Evolutionary conservation across 2,113 vertebrate genomes (phyloP).

Genomic region (Nipponia nippon): DNA sequence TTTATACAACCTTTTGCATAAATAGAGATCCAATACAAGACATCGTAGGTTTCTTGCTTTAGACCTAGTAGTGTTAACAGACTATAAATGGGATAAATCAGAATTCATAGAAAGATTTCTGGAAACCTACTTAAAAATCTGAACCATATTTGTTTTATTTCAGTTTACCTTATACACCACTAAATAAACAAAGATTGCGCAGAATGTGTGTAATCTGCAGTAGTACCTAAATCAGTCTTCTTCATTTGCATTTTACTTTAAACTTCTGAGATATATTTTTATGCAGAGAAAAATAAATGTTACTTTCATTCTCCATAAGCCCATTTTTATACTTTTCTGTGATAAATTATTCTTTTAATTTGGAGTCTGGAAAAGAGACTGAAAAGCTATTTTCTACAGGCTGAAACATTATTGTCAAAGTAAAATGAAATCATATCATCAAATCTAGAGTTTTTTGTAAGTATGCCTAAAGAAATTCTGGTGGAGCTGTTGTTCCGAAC

Average conservation of each 20-base stretch:
- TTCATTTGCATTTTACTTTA: constrained; percentile 17
- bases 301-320: not conserved
- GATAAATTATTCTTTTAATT: constrained; percentile 54
- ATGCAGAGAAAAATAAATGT: not conserved
- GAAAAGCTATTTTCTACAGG: constrained; percentile 40
- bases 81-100: not conserved
- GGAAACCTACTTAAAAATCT: not conserved
- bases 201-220: not conserved
- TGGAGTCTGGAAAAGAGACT: not conserved
- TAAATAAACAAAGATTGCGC: not conserved
- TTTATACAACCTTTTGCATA: not conserved
- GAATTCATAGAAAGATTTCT: not conserved
- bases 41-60: not conserved
- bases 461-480: not conserved
- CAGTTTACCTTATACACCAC: not conserved
- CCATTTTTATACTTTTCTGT: constrained; percentile 14
- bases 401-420: constrained; percentile 47
- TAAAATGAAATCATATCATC: constrained; percentile 16
- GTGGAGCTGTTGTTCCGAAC: not conserved
- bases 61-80: not conserved
- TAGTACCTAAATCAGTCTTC: not conserved
- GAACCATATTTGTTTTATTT: not conserved
- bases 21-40: not conserved
- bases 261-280: not conserved
- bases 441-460: not conserved